Evolutionary conservation across 2,113 vertebrate genomes (phyloP), one percentile per base, ranked within the genome.

Genomic region (Cyprinodon brontotheroides): DNA sequence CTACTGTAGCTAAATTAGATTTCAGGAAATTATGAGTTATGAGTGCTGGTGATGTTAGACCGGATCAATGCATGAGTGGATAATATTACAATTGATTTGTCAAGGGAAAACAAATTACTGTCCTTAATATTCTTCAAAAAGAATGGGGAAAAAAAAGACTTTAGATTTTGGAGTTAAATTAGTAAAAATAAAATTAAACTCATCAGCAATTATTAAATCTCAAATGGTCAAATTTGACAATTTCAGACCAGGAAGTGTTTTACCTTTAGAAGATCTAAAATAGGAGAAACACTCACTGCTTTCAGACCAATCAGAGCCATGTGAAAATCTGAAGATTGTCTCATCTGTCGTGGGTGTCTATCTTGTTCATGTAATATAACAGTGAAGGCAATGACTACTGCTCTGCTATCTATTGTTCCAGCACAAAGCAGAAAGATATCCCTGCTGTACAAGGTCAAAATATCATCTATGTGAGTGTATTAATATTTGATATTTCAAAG

Each of bases 271-370:
- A 20, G 41, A 43, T 0, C 2, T 39, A 37, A 45, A 68, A 74
- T 74, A 17, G 2, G 36, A 48, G 47, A 64, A 20, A 22, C 22
- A 29, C 11, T 15, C 12, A 50, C 48, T 65, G 61, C 41, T 79
- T 81, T 71, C 73, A 63, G 60, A 68, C 17, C 17, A 68, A 53
- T 48, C 13, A 40, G 12, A 69, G 69, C 68, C 64, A 69, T 72
- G 53, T 11, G 11, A 57, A 67, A 59, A 47, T 61, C 38, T 69
- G 5, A 72, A 39, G 69, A 61, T 53, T n/a, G n/a, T 15, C 61
- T 64, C 61, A 36, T 66, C 38, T 43, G 40, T 48, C 2, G 9
- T 83, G 29, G 48, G 45, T 59, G 63, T 72, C 70, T 66, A 3
- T 75, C 65, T 59, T 64, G 36, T 79, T 71, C 20, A 45, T 59